Base-by-base conservation (phyloP, 2,888 invertebrate species). In the Pachycephus smyrnensis region DNA sequence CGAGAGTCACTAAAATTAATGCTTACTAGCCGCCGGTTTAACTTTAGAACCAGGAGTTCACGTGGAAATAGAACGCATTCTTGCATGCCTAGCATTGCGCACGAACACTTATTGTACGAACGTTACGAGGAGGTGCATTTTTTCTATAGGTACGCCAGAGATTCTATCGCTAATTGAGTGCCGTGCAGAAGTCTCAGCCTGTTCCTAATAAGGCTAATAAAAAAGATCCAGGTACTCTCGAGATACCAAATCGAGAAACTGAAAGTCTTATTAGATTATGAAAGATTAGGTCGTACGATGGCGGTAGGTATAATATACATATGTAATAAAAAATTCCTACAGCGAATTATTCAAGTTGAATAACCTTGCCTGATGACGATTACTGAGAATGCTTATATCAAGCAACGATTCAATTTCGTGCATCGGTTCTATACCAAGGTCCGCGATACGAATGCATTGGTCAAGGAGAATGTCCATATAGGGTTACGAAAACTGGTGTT, bases 51-150 rank as follows among this genome's bases (percentile, higher is more conserved):
- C 80, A 77, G 82, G 87, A 88, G 88, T 89, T 88, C 88, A 86
- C 84, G 86, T 90, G 87, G 85, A 91, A 91, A 90, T 91, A 91
- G 90, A 90, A 88, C 87, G 86, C 86, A 86, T 88, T 85, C 85
- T 80, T 81, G 86, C 86, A 80, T 85, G 83, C 87, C 84, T 81
- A 68, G 79, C 82, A 84, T 85, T 85, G 81, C 82, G 55, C 23
- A 79, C 79, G 77, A 77, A 77, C 76, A 79, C 76, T 77, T 79
- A 81, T 83, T 75, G 31, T 33, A 23, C 23, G 23, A 55, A 55
- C 55, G 23, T 55, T 23, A 55, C 23, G 15, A 23, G 23, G 6
- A 6, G 9, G 6, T 9, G 55, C 55, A 55, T 23, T 55, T 55
- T 55, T 55, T 55, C 55, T 55, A 23, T 23, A 55, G 23, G 55